Percentiles rank a stretch among this genome's conserved stretches.
Conservation (phyloP, 92 coral and sea anemone genomes). For the Scolanthus callimorphus region DNA sequence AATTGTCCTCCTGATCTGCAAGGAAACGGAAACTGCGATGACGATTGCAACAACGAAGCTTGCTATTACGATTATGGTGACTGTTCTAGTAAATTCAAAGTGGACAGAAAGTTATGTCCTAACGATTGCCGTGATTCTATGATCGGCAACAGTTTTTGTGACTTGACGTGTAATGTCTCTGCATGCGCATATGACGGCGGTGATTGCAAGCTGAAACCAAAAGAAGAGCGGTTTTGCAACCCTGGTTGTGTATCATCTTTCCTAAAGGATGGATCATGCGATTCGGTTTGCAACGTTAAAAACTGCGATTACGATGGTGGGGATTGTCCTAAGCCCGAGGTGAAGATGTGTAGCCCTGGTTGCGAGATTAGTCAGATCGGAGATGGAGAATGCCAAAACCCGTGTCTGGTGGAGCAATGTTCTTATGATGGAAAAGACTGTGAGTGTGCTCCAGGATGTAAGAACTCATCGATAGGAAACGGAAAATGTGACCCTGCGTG, state of each 20-base stretch:
- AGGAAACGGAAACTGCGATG: too few species aligned
- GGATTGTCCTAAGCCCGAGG: slow-evolving; percentile 44
- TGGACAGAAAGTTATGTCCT: too few species aligned
- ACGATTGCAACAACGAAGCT: too few species aligned
- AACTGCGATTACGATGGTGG: slow-evolving; percentile 41
- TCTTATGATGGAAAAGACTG: slow-evolving; percentile 60
- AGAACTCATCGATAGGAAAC: slow-evolving; percentile 35
- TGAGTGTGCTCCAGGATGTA: slow-evolving; percentile 55
- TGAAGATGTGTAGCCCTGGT: slow-evolving; percentile 37
- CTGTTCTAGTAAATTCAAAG: too few species aligned
- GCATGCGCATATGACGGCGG: too few species aligned
- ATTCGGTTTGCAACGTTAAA: slow-evolving; percentile 53
- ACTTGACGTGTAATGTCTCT: too few species aligned
- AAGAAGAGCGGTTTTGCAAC: slow-evolving; percentile 38
- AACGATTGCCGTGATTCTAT: too few species aligned
- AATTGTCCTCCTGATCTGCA: too few species aligned
- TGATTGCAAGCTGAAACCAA: too few species aligned
- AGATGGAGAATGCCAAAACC: slow-evolving; percentile 46
- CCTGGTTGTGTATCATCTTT: slow-evolving; percentile 43
- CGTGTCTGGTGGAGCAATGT: slow-evolving; percentile 54
- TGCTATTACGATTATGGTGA: too few species aligned
- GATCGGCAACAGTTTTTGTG: too few species aligned
- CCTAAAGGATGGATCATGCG: slow-evolving; percentile 50
- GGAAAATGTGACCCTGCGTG: slow-evolving; percentile 48
- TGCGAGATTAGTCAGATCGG: slow-evolving; percentile 50